These are phyloP conservation scores for Charanyca ferruginea DNA, from an alignment of 2,888 invertebrate species.

Conservation along the genomic window DNA sequence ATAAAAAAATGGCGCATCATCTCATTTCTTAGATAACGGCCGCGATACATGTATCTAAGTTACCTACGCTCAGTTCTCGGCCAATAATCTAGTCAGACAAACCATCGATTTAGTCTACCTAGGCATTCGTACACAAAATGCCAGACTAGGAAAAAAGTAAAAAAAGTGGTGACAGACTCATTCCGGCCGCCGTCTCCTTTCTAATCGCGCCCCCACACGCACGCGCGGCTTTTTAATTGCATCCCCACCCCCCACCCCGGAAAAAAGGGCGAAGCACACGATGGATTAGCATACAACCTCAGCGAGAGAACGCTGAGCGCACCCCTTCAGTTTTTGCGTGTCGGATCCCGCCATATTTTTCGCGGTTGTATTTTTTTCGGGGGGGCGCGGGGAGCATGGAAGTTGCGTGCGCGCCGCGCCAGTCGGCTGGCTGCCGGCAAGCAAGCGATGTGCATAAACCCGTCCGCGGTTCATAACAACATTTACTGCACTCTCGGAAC, in stretches of 20 bases:
- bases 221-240: slow-evolving; percentile 91
- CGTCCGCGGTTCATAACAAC: slow-evolving; percentile 68
- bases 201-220: slow-evolving; percentile 90
- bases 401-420: slow-evolving; percentile 86
- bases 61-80: slow-evolving; percentile 54
- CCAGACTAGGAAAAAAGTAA: slow-evolving; percentile 90
- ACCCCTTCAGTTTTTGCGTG: slow-evolving; percentile 89
- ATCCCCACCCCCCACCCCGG: slow-evolving; percentile 85
- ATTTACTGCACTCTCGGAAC: slow-evolving; percentile 74
- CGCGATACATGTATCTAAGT: slow-evolving; percentile 59
- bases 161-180: slow-evolving; percentile 87
- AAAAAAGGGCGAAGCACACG: slow-evolving; percentile 88
- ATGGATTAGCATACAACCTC: slow-evolving; percentile 91
- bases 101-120: slow-evolving; percentile 65
- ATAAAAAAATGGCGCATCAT: slow-evolving; percentile 60
- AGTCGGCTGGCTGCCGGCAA: slow-evolving; percentile 88
- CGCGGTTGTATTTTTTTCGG: slow-evolving; percentile 83
- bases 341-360: slow-evolving; percentile 87
- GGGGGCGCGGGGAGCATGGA: slow-evolving; percentile 70
- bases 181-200: slow-evolving; percentile 88
- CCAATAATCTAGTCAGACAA: slow-evolving; percentile 62
- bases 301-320: slow-evolving; percentile 82
- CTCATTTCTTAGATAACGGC: slow-evolving; percentile 61
- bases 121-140: slow-evolving; percentile 68
- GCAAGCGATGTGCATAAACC: slow-evolving; percentile 81